These are phyloP conservation scores for Mohoua ochrocephala DNA, from an alignment of 2,113 vertebrate genomes.

Conservation along the genomic window DNA sequence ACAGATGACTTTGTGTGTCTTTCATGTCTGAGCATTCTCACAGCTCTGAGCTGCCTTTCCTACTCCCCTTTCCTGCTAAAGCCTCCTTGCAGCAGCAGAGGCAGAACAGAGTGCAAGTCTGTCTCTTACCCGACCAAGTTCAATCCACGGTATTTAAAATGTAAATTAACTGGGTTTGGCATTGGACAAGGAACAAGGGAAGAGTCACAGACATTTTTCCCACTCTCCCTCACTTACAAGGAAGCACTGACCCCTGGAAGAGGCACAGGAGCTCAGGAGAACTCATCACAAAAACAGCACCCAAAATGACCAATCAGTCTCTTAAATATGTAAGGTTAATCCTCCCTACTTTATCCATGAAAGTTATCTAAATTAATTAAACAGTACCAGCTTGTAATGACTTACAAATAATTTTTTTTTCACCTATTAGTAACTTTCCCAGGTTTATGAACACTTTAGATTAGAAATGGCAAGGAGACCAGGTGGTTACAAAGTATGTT, in stretches of 20 bases:
- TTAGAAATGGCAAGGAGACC: neutral
- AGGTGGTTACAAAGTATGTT: neutral
- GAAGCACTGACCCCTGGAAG: neutral
- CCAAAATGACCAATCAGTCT: neutral
- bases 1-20: neutral
- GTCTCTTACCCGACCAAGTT: neutral
- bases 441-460: neutral
- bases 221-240: neutral
- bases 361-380: neutral
- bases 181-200: neutral
- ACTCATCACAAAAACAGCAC: neutral
- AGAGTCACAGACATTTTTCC: neutral
- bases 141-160: neutral
- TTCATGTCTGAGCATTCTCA: neutral
- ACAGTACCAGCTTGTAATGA: neutral
- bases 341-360: neutral
- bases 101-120: neutral
- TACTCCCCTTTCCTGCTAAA: neutral
- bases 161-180: neutral
- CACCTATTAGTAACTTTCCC: neutral
- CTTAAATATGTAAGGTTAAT: neutral
- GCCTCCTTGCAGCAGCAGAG: neutral
- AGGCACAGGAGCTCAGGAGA: neutral
- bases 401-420: neutral
- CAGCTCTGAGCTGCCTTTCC: neutral